Evolutionary conservation across 2,113 vertebrate species (phyloP), one percentile per base, ranked within the genome.

Genomic region (Nyctereutes procyonoides): DNA sequence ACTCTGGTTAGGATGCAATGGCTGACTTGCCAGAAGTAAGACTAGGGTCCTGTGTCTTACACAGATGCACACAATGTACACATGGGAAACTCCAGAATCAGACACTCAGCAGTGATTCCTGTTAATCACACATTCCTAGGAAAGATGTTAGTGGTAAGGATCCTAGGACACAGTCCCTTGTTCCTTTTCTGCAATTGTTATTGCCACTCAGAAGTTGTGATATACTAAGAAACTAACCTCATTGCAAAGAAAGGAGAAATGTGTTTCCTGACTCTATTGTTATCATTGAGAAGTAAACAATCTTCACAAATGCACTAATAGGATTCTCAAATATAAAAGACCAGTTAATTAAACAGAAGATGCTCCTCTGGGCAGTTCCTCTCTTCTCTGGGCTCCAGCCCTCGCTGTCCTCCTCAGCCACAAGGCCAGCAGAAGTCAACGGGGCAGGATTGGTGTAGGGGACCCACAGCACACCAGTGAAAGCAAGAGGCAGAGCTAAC

Each of bases 191-290:
- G 67, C 62, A 86, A 53, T 35, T 62, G 85, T 43, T 90, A 53
- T 35, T 87, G 48, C 69, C 73, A 95, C 24, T 97, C 87, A 97
- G 38, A 92, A 38, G 53, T 6, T 93, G 62, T 94, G 85, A 73
- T 43, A 82, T 95, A 76, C n/a, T 48, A 89, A 96, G 58, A 87
- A 96, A 94, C 96, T 96, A 63, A 26, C 81, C 82, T 96, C 88
- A 71, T 67, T 96, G 77, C 32, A 51, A 74, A 94, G 17, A 38
- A 58, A 4, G 0, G 10, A 88, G 67, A 95, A 97, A 0, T 0
- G 28, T 30, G 30, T 92, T 82, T 96, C n/a, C 13, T 3, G 65
- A 35, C 74, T 92, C 51, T 35, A 20, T 67, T 88, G 14, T 88
- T 88, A 30, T 15, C 53, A 16, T 62, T 69, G 22, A 60, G 56